These are phyloP conservation scores for Onychomys leucogaster DNA, from an alignment of 2,797 vertebrate genomes.

Conservation along the genomic window DNA sequence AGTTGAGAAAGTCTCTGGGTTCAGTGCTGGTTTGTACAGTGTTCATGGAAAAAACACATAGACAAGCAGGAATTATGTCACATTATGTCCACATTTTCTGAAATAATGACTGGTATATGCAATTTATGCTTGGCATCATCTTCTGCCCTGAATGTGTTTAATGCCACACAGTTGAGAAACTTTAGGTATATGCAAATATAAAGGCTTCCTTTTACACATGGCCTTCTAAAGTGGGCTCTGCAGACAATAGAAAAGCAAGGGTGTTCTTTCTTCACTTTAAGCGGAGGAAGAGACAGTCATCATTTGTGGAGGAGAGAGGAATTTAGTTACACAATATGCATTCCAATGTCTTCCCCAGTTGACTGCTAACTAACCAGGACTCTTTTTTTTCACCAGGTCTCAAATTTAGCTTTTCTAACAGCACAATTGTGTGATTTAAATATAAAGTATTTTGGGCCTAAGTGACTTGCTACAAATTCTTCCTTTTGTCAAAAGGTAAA, in stretches of 20 bases:
- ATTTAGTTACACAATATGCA: neutral
- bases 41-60: neutral
- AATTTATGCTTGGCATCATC: neutral
- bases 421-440: neutral
- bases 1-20: neutral
- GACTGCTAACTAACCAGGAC: neutral
- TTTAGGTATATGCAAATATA: neutral
- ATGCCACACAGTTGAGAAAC: neutral
- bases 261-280: neutral
- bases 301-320: constrained; percentile 38
- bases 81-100: neutral
- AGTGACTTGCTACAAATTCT: constrained; percentile 45
- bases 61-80: neutral
- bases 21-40: neutral
- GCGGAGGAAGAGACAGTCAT: neutral
- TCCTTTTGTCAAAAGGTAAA: constrained; percentile 50
- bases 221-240: neutral
- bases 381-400: neutral
- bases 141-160: neutral
- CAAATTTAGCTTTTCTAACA: neutral
- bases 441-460: constrained; percentile 39
- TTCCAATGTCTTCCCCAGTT: neutral
- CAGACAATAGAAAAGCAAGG: constrained; percentile 4
- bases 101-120: neutral
- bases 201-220: constrained; percentile 26